A percentile compares a stretch with the other conserved stretches of the same genome.
These are phyloP conservation scores for Myodes glareolus DNA, from an alignment of 2,113 vertebrate genomes.

Conservation along the genomic window DNA sequence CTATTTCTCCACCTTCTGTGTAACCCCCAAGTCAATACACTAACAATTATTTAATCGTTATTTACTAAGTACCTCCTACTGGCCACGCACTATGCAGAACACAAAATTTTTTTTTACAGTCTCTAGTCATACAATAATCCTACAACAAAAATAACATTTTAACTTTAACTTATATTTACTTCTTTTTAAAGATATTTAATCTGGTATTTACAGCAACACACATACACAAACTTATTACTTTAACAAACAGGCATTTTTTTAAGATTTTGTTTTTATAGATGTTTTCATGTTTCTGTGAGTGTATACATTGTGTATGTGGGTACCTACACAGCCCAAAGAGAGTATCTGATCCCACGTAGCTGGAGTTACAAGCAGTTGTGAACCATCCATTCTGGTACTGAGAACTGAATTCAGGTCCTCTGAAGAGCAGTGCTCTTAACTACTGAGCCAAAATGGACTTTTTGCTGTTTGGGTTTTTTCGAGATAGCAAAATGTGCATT, in stretches of 20 bases:
- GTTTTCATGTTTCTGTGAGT: background rate
- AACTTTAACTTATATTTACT: constrained; percentile 5
- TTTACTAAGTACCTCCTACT: background rate
- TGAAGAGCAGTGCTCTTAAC: background rate
- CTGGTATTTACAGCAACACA: background rate
- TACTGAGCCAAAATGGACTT: background rate
- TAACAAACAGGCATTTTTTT: background rate
- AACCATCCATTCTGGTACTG: background rate
- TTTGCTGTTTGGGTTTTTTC: too few relatives aligned
- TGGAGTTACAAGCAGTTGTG: background rate
- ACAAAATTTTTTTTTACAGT: background rate
- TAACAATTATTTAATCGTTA: constrained; percentile 1
- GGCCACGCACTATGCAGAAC: background rate
- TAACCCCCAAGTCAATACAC: background rate
- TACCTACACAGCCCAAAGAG: background rate
- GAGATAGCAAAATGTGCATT: background rate
- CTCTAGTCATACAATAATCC: background rate
- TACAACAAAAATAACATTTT: background rate
- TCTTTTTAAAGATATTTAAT: background rate
- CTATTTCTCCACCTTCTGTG: background rate
- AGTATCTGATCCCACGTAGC: background rate
- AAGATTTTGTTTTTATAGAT: background rate
- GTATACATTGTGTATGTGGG: background rate
- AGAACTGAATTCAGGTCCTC: background rate
- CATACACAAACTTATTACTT: background rate